Percentiles rank a stretch among this genome's conserved stretches.
phyloP scores from a whole-genome alignment of 2,888 invertebrate species.

The Apocheima hispidaria region DNA sequence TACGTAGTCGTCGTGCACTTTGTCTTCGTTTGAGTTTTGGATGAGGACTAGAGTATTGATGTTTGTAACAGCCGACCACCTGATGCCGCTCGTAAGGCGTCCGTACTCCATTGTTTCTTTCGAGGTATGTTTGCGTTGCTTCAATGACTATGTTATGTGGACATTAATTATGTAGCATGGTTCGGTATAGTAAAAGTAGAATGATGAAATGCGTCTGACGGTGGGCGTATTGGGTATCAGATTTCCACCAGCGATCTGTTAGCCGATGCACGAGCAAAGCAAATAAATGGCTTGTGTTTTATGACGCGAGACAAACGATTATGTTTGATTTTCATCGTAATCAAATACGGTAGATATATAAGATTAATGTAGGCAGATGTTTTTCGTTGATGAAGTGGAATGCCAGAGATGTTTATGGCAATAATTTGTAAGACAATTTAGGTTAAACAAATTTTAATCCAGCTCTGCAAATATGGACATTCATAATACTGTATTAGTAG shows the following conservation, averaged over 20 bases:
- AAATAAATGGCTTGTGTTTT: slow-evolving; percentile 39
- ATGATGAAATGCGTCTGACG: slow-evolving; percentile 58
- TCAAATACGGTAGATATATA: slow-evolving; percentile 15
- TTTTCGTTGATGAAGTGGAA: slow-evolving; percentile 17
- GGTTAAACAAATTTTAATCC: slow-evolving; percentile 7
- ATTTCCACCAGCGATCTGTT: slow-evolving; percentile 69
- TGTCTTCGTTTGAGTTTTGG: slow-evolving; percentile 59
- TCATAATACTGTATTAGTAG: background rate
- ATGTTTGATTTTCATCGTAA: slow-evolving; percentile 27
- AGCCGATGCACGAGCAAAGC: slow-evolving; percentile 40
- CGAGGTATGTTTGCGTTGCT: slow-evolving; percentile 46
- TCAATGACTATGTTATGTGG: slow-evolving; percentile 54
- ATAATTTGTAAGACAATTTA: slow-evolving; percentile 4
- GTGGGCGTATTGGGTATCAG: slow-evolving; percentile 73
- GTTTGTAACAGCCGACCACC: slow-evolving; percentile 65
- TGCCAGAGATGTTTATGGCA: slow-evolving; percentile 14
- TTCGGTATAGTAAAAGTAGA: slow-evolving; percentile 52
- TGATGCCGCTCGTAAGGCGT: slow-evolving; percentile 62
- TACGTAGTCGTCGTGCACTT: slow-evolving; percentile 66
- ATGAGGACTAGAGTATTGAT: slow-evolving; percentile 56
- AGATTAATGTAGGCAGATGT: slow-evolving; percentile 13
- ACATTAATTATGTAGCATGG: slow-evolving; percentile 47
- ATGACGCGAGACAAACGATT: slow-evolving; percentile 35
- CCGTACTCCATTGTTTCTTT: slow-evolving; percentile 74
- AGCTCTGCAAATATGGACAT: slow-evolving; percentile 6